Evolutionary conservation across 2,888 invertebrate species (phyloP).

Genomic region (Cheilosia vernalis): DNA sequence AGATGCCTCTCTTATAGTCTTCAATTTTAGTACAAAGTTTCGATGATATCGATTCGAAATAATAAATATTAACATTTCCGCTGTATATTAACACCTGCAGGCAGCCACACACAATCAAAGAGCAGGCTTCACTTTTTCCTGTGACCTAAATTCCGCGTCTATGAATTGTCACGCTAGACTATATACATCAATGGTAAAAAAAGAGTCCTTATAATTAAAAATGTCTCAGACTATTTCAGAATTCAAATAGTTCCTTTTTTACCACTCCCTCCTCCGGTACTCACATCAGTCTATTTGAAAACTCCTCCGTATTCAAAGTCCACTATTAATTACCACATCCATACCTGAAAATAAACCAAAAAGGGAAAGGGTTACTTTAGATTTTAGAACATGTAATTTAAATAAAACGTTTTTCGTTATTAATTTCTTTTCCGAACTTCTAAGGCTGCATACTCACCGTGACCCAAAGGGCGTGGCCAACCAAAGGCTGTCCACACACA

Average conservation of each 20-base stretch:
- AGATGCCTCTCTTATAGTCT: no score
- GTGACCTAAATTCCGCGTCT: no score
- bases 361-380: background rate
- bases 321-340: background rate
- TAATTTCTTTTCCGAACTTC: background rate
- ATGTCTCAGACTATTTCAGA: no score
- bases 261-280: background rate
- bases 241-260: background rate
- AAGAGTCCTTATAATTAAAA: no score
- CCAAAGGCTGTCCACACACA: conserved; percentile 5
- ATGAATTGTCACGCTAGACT: no score
- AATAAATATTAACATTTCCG: no score
- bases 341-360: conserved; percentile 44
- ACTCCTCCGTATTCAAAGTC: background rate
- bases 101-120: no score
- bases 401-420: conserved; percentile 14
- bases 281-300: background rate
- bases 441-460: conserved; percentile 15
- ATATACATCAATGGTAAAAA: no score
- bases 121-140: no score
- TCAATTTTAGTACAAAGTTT: no score
- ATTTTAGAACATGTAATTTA: conserved; percentile 15
- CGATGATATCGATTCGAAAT: no score
- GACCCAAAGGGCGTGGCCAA: conserved; percentile 14
- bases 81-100: no score